Percentiles rank a stretch among this genome's conserved stretches.
Conservation (phyloP, 1,140 invertebrate species). For the Apis cerana region DNA sequence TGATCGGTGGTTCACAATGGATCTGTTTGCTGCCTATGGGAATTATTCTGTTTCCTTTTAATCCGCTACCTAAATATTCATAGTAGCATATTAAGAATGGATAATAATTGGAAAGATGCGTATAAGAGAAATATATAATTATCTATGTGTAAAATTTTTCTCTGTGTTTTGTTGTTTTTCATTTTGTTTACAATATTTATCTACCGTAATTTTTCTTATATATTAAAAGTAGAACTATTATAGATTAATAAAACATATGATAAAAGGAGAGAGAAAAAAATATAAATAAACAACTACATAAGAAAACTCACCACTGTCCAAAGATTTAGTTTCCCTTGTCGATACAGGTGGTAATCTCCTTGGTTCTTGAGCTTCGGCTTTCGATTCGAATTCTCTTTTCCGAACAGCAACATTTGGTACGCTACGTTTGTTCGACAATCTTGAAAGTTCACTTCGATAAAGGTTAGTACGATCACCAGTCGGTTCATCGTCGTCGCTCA, state of each 20-base stretch:
- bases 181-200: neutral
- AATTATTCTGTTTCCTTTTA: conserved; percentile 88
- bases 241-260: neutral
- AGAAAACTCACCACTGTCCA: conserved; percentile 71
- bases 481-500: conserved; percentile 82
- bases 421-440: conserved; percentile 86
- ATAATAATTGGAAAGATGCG: no score
- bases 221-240: neutral
- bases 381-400: conserved; percentile 88
- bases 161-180: neutral
- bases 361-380: conserved; percentile 75
- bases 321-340: conserved; percentile 74
- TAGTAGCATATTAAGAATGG: conserved; percentile 40
- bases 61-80: conserved; percentile 74
- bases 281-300: neutral
- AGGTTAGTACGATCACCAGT: conserved; percentile 85
- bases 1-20: conserved; percentile 87
- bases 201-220: neutral
- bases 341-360: conserved; percentile 60
- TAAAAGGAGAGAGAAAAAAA: neutral
- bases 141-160: neutral
- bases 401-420: conserved; percentile 88
- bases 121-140: neutral
- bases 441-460: conserved; percentile 87
- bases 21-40: conserved; percentile 89